phyloP scores from a whole-genome alignment of 1,140 invertebrate species.

The Drosophila prosaltans region DNA sequence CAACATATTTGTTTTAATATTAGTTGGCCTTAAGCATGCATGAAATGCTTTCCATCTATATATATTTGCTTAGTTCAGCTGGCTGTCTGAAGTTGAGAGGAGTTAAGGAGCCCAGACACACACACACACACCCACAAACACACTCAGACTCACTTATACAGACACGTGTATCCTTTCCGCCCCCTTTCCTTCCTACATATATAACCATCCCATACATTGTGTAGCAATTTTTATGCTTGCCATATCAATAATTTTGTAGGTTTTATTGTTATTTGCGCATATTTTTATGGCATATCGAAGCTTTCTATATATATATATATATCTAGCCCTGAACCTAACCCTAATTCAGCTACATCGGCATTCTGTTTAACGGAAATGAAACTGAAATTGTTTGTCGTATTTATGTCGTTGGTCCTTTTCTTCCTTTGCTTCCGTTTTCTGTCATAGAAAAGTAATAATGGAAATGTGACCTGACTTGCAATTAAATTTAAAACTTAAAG shows the following conservation, averaged over 20 bases:
- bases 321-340: conserved; percentile 1
- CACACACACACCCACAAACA: conserved; percentile 16
- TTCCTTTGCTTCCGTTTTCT: background rate
- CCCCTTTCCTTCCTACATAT: background rate
- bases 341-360: conserved; percentile 10
- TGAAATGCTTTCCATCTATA: conserved; percentile 57
- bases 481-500: background rate
- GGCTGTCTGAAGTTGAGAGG: conserved; percentile 13
- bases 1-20: conserved; percentile 77
- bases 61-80: conserved; percentile 69
- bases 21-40: conserved; percentile 65
- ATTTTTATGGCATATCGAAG: conserved; percentile 60
- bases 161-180: conserved; percentile 38
- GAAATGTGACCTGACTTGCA: background rate
- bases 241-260: conserved; percentile 78
- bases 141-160: background rate
- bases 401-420: conserved; percentile 48
- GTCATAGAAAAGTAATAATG: no score
- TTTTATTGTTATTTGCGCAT: conserved; percentile 78
- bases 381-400: conserved; percentile 54
- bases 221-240: conserved; percentile 65
- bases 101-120: conserved; percentile 2
- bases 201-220: conserved; percentile 38
- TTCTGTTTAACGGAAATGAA: conserved; percentile 40
- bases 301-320: background rate